These are phyloP conservation scores for Drosophila aldrichi DNA, from an alignment of 2,888 invertebrate genomes.

Conservation along the genomic window DNA sequence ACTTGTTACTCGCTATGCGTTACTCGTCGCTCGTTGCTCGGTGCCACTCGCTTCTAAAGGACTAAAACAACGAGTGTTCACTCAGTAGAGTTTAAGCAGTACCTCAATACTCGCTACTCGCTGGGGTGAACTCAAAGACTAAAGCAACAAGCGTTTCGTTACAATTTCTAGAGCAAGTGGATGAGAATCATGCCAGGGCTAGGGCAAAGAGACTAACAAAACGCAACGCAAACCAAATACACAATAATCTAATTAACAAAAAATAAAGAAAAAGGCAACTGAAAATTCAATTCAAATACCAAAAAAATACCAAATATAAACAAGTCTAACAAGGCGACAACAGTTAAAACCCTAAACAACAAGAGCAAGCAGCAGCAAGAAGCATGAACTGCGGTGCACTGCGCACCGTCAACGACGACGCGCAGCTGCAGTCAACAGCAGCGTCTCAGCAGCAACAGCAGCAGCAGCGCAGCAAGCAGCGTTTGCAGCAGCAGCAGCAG, in stretches of 20 bases:
- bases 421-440: slow-evolving; percentile 55
- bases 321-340: slow-evolving; percentile 10
- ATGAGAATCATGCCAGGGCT: slow-evolving; percentile 52
- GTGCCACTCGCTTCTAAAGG: background rate
- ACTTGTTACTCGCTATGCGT: background rate
- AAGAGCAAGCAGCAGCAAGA: slow-evolving; percentile 1
- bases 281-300: slow-evolving; percentile 38
- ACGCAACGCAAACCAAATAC: slow-evolving; percentile 51
- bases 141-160: slow-evolving; percentile 9
- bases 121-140: background rate
- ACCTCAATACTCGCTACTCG: slow-evolving; percentile 1
- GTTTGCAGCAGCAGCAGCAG: slow-evolving; percentile 29
- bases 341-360: slow-evolving; percentile 16
- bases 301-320: slow-evolving; percentile 59
- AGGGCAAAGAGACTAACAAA: slow-evolving; percentile 48
- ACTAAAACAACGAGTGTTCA: background rate
- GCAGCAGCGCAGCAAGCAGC: slow-evolving; percentile 32
- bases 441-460: slow-evolving; percentile 29
- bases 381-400: slow-evolving; percentile 84
- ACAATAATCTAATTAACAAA: slow-evolving; percentile 20
- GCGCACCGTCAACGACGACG: slow-evolving; percentile 80
- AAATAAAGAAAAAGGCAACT: slow-evolving; percentile 16
- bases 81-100: slow-evolving; percentile 1
- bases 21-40: slow-evolving; percentile 1
- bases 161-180: slow-evolving; percentile 38